phyloP scores from a whole-genome alignment of 2,888 invertebrate genomes.

The Elysia crispata region DNA sequence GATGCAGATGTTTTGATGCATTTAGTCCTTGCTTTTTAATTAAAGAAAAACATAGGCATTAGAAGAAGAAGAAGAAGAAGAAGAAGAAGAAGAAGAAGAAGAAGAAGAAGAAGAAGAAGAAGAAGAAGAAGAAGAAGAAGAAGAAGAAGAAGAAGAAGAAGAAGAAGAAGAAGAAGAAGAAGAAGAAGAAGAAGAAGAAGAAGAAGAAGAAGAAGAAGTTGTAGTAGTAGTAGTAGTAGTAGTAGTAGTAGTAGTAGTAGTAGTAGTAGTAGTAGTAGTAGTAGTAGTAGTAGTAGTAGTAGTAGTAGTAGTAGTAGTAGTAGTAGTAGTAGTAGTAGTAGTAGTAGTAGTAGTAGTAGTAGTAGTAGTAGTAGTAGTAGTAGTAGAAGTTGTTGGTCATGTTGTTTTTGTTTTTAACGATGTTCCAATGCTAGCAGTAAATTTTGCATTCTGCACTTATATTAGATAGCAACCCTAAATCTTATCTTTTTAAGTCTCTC shows the following conservation, averaged over 20 bases:
- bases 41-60: not conserved
- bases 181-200: slow-evolving; percentile 32
- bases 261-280: slow-evolving; percentile 36
- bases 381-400: not conserved
- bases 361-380: slow-evolving; percentile 11
- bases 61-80: no score
- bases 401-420: not conserved
- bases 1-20: no score
- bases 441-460: no score
- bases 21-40: no score
- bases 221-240: slow-evolving; percentile 38
- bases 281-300: slow-evolving; percentile 37
- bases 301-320: slow-evolving; percentile 30
- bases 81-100: not conserved
- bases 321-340: slow-evolving; percentile 36
- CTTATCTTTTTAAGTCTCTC: no score
- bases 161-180: slow-evolving; percentile 27
- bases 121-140: not conserved
- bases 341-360: slow-evolving; percentile 21
- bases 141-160: no score
- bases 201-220: slow-evolving; percentile 24
- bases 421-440: no score
- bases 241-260: slow-evolving; percentile 35
- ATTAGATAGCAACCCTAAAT: no score
- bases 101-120: not conserved